Base-by-base conservation (phyloP, 1,140 invertebrate species). In the Cyrtorhinus lividipennis region DNA sequence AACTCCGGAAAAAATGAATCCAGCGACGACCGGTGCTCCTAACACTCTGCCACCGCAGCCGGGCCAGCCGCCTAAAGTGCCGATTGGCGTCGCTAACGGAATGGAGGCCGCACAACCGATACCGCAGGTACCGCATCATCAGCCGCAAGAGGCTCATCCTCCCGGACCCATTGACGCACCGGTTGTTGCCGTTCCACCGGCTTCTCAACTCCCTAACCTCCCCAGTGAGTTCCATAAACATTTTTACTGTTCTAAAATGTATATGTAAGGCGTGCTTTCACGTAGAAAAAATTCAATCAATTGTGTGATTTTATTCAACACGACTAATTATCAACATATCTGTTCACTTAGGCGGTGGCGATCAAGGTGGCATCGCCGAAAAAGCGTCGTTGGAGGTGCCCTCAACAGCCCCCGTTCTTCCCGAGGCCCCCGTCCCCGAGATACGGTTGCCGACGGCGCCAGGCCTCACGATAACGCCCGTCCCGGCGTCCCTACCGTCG, bases 1-100 rank as follows among this genome's bases (percentile, higher is more conserved):
- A n/a, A 64, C 66, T 18, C 62, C 62, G 2, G 67, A 67, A 45
- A 67, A 67, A 59, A 64, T 63, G 15, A 53, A 60, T 38, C 20
- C 57, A 65, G 8, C 5, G 20, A 44, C 24, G 53, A 30, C 5
- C 1, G 44, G 22, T 56, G 18, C 44, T n/a, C 23, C 23, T 15
- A n/a, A 26, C 15, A n/a, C 15, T 22, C 45, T 46, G 23, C 24
- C 61, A 46, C 24, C n/a, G 24, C 25, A 59, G 57, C 24, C 26
- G 22, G 10, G 24, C 10, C 44, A 53, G 23, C 20, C 27, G 30
- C 20, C 24, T n/a, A 62, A 62, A 24, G 23, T 45, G 1, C 20
- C 20, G 8, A 12, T 45, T 10, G 8, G 23, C 24, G 62, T 60
- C 23, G 46, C 63, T 1, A 64, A 64, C 56, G 61, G 46, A 46